Conservation (phyloP, 2,888 invertebrate species). For the Heliconius erato region DNA sequence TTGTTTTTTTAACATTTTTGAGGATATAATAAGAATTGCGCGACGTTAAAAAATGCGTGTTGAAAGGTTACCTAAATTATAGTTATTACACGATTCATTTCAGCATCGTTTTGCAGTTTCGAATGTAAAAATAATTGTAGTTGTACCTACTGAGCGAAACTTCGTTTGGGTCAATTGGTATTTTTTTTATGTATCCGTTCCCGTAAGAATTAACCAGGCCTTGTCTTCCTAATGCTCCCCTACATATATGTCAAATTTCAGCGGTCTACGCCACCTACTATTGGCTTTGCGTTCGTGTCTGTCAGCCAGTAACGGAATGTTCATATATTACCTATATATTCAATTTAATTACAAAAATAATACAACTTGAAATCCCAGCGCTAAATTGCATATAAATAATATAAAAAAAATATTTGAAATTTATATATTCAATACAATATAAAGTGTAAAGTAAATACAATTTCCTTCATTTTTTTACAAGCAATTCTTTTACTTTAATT, state of each 20-base stretch:
- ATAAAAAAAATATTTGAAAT: too few relatives aligned
- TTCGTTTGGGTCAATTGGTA: too few relatives aligned
- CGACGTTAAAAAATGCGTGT: neutral
- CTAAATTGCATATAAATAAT: neutral
- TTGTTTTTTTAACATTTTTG: slow-evolving; percentile 16
- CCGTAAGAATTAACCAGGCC: too few relatives aligned
- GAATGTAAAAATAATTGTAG: neutral
- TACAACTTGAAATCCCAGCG: too few relatives aligned
- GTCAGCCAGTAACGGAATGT: too few relatives aligned
- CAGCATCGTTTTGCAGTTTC: neutral
- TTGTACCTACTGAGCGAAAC: neutral
- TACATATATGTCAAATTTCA: too few relatives aligned
- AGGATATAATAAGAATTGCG: slow-evolving; percentile 15
- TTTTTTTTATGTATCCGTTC: too few relatives aligned
- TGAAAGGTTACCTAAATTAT: slow-evolving; percentile 7
- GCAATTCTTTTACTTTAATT: neutral
- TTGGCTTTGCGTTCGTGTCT: too few relatives aligned
- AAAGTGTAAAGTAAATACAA: neutral
- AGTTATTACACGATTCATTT: neutral
- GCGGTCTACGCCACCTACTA: too few relatives aligned
- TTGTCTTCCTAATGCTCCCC: too few relatives aligned
- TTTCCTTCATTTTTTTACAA: neutral
- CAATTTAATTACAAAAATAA: too few relatives aligned
- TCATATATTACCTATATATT: too few relatives aligned
- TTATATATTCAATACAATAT: neutral